These are phyloP conservation scores for Triplophysa bombifrons DNA, from an alignment of 2,797 vertebrate species.

Conservation along the genomic window DNA sequence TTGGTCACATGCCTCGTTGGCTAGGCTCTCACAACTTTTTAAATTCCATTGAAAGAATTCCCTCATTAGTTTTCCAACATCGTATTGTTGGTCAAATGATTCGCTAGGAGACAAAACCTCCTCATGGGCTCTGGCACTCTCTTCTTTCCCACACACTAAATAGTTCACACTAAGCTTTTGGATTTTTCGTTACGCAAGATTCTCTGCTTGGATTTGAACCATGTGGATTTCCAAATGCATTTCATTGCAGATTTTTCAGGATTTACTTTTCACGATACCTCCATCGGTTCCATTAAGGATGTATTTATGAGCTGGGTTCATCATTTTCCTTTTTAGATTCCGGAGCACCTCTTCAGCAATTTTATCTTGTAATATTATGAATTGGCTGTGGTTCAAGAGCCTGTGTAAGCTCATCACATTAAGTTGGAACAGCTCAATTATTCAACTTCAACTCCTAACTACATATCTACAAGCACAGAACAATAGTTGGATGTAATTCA, in stretches of 20 bases:
- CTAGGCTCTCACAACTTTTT: slow-evolving; percentile 24
- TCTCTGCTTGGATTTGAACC: not conserved
- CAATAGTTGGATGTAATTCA: not conserved
- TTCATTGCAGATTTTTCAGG: not conserved
- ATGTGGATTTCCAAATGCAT: not conserved
- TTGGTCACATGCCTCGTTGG: slow-evolving; percentile 45
- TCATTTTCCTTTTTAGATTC: not conserved
- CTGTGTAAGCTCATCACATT: not conserved
- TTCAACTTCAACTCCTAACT: no score
- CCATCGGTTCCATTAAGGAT: not conserved
- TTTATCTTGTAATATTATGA: not conserved
- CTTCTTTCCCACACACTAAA: slow-evolving; percentile 13
- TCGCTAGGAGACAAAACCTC: slow-evolving; percentile 30
- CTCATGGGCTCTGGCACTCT: slow-evolving; percentile 40
- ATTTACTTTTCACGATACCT: not conserved
- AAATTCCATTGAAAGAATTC: slow-evolving; percentile 23
- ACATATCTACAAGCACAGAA: not conserved
- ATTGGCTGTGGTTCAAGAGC: not conserved
- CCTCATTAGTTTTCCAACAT: slow-evolving; percentile 43
- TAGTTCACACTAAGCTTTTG: slow-evolving; percentile 20
- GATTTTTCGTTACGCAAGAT: not conserved
- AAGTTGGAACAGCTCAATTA: not conserved
- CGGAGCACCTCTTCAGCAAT: not conserved
- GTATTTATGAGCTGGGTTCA: not conserved
- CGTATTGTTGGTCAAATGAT: slow-evolving; percentile 25